phyloP scores from a whole-genome alignment of 2,113 vertebrate species.

The Tyrannus savana region DNA sequence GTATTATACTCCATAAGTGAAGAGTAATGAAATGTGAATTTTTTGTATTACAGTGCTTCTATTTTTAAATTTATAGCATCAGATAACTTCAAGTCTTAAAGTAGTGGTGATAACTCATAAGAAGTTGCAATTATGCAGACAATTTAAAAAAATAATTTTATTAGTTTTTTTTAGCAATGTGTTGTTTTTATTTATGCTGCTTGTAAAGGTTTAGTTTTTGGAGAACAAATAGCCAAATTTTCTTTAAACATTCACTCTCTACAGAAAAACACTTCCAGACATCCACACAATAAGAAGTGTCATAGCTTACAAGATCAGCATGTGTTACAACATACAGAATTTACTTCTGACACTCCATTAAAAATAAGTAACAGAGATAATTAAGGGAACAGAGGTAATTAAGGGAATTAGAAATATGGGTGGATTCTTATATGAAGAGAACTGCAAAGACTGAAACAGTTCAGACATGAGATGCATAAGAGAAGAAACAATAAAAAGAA shows the following conservation, averaged over 20 bases:
- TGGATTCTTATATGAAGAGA: not conserved
- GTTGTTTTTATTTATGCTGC: not conserved
- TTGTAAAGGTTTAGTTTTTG: not conserved
- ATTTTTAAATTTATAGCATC: not conserved
- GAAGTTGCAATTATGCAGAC: not conserved
- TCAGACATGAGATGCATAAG: not conserved
- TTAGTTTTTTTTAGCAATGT: not conserved
- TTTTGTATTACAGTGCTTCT: not conserved
- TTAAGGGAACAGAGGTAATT: too few species aligned
- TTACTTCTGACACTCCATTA: not conserved
- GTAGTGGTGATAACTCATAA: not conserved
- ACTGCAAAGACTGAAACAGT: not conserved
- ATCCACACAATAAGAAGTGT: not conserved
- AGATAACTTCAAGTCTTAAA: not conserved
- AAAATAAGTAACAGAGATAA: not conserved
- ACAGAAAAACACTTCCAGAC: not conserved
- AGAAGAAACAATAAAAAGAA: not conserved
- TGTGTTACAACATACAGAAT: not conserved
- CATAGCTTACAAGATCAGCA: not conserved
- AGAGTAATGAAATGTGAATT: not conserved
- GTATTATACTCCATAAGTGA: accelerated
- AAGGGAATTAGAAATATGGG: not conserved
- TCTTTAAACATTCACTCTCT: not conserved
- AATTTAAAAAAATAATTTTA: not conserved
- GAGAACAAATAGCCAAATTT: not conserved